A percentile compares a stretch with the other conserved stretches of the same genome.
Evolutionary conservation across 2,888 invertebrate genomes (phyloP).

Genomic region (Ormyrus thymus): DNA sequence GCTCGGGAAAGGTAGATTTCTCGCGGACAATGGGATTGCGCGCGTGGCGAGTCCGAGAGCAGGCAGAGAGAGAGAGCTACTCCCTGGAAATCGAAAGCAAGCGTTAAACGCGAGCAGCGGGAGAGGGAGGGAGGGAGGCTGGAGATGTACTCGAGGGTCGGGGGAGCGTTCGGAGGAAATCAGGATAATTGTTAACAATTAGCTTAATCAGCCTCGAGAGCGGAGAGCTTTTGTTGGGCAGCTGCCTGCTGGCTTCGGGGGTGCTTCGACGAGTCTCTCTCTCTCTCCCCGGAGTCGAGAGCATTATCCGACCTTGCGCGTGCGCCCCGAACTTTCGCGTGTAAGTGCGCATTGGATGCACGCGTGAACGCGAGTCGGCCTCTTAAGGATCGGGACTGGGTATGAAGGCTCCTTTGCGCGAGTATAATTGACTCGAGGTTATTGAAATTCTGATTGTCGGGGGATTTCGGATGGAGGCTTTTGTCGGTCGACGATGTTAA

Average conservation of each 20-base stretch:
- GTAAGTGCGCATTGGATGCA: not conserved
- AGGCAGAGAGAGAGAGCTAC: too few species aligned
- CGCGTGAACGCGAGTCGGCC: too few species aligned
- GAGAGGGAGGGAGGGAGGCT: slow-evolving; percentile 56
- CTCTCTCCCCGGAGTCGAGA: not conserved
- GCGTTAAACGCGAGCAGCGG: slow-evolving; percentile 44
- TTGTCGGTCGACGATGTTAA: too few species aligned
- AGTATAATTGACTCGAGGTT: not conserved
- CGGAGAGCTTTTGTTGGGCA: slow-evolving; percentile 11
- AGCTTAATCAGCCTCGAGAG: slow-evolving; percentile 73
- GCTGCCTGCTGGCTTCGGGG: not conserved
- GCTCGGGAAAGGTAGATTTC: not conserved
- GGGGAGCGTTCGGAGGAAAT: slow-evolving; percentile 65
- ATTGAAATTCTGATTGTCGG: too few species aligned
- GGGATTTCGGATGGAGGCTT: too few species aligned
- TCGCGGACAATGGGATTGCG: slow-evolving; percentile 38
- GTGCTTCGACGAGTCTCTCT: too few species aligned
- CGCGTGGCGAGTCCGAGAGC: not conserved
- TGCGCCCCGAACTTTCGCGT: too few species aligned
- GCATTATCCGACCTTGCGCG: slow-evolving; percentile 17
- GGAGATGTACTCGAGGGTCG: not conserved
- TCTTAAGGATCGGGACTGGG: too few species aligned
- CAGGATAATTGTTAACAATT: slow-evolving; percentile 75
- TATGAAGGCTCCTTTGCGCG: not conserved
- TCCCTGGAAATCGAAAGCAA: slow-evolving; percentile 67